Conservation (phyloP, 1,140 invertebrate genomes). For the Diabrotica virgifera region DNA sequence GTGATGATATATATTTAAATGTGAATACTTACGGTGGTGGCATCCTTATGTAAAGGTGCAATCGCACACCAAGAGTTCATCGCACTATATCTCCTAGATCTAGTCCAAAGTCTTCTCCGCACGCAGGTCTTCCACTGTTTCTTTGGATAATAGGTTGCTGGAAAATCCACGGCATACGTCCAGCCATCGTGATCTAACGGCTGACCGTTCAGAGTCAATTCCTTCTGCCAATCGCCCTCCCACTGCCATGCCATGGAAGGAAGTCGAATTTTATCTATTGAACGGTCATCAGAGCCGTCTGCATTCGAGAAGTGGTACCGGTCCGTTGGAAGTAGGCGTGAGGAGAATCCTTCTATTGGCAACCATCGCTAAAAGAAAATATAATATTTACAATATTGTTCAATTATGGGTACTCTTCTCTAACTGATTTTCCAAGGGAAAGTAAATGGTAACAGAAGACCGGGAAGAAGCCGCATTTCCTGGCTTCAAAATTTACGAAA, state of each 20-base stretch:
- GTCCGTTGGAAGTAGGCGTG: constrained; percentile 79
- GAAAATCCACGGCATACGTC: constrained; percentile 93
- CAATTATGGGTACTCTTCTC: no score
- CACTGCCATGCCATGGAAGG: constrained; percentile 92
- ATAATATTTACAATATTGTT: no score
- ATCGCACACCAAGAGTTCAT: constrained; percentile 90
- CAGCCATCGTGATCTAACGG: constrained; percentile 87
- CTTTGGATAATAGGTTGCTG: constrained; percentile 73
- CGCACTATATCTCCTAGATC: constrained; percentile 81
- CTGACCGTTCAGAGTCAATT: constrained; percentile 82
- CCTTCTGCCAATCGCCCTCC: constrained; percentile 89
- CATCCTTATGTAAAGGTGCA: constrained; percentile 81
- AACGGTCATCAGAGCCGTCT: constrained; percentile 74
- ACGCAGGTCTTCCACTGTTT: constrained; percentile 92
- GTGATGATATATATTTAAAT: neutral
- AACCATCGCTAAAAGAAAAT: constrained; percentile 68
- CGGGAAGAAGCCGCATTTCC: no score
- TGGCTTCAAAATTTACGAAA: no score
- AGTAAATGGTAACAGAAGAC: no score
- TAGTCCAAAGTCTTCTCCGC: constrained; percentile 82
- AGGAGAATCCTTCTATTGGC: constrained; percentile 83
- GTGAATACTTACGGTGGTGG: constrained; percentile 63
- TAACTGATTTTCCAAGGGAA: no score
- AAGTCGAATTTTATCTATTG: constrained; percentile 75
- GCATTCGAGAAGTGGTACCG: constrained; percentile 78